Conservation (phyloP, 2,797 vertebrate genomes). For the Notolabrus celidotus region DNA sequence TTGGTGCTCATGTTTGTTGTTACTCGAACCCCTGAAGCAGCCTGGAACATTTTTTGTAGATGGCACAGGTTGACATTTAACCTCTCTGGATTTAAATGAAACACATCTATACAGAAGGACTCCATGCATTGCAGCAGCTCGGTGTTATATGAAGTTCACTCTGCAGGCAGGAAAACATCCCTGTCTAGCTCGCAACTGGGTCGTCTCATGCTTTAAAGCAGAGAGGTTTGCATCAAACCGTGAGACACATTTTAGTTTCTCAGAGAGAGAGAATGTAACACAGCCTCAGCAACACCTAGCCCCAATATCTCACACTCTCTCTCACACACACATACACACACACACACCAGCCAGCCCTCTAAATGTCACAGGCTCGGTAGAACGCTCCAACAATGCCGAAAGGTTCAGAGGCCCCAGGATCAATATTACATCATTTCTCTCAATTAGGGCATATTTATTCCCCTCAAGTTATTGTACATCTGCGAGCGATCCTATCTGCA, state of each 20-base stretch:
- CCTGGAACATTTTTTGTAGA: too few relatives aligned
- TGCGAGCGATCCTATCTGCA: constrained; percentile 75
- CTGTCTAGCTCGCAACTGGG: neutral
- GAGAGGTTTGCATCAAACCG: constrained; percentile 17
- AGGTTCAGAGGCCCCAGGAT: constrained; percentile 70
- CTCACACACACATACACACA: constrained; percentile 28
- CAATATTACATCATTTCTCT: constrained; percentile 83
- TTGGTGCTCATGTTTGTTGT: too few relatives aligned
- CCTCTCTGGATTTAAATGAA: too few relatives aligned
- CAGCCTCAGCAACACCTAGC: constrained; percentile 33
- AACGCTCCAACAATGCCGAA: constrained; percentile 59
- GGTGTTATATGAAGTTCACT: too few relatives aligned
- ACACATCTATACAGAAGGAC: constrained; percentile 2
- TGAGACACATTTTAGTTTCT: constrained; percentile 41
- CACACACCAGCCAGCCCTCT: constrained; percentile 61
- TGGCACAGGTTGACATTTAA: too few relatives aligned
- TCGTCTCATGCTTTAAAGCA: constrained; percentile 9
- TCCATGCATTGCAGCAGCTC: neutral
- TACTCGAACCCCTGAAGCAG: too few relatives aligned
- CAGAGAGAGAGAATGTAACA: constrained; percentile 8
- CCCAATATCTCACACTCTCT: constrained; percentile 27
- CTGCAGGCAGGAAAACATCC: constrained; percentile 7
- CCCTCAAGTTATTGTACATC: constrained; percentile 76
- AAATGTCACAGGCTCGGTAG: constrained; percentile 78
- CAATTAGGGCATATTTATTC: constrained; percentile 82